Percentiles rank a stretch among this genome's conserved stretches.
These are phyloP conservation scores for Cataglyphis cursor DNA, from an alignment of 2,888 invertebrate species.

Conservation along the genomic window DNA sequence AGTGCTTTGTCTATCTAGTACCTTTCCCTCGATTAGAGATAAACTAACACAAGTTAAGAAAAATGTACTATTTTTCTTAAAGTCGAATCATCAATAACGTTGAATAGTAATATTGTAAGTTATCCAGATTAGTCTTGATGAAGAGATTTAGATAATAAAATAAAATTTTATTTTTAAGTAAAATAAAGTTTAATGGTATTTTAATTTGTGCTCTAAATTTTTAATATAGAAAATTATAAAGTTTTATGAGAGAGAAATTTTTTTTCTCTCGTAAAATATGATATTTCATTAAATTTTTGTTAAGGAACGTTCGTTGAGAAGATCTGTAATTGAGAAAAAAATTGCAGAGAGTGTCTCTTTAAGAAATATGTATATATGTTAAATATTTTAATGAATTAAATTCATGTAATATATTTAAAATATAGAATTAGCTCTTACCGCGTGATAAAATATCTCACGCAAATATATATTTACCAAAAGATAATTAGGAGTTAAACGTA, in stretches of 20 bases:
- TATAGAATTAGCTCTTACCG: background rate
- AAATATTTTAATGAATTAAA: background rate
- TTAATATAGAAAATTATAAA: background rate
- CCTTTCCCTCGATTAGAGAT: conserved; percentile 7
- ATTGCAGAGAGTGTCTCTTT: background rate
- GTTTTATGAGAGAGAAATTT: background rate
- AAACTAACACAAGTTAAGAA: background rate
- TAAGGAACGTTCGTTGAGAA: background rate
- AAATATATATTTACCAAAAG: background rate
- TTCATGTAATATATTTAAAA: background rate
- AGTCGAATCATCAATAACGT: background rate
- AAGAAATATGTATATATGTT: background rate
- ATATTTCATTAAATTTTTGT: background rate
- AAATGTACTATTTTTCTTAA: background rate
- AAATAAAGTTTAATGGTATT: background rate
- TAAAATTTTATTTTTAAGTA: background rate
- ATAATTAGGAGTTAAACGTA: background rate
- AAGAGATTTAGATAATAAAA: background rate
- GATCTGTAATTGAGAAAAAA: background rate
- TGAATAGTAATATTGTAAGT: background rate
- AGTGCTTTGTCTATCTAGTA: background rate
- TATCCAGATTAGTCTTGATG: background rate
- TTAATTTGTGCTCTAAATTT: background rate
- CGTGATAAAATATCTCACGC: background rate
- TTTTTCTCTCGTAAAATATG: background rate